Conservation (phyloP, 2,113 vertebrate genomes). For the Microcebus ravelobensis region DNA sequence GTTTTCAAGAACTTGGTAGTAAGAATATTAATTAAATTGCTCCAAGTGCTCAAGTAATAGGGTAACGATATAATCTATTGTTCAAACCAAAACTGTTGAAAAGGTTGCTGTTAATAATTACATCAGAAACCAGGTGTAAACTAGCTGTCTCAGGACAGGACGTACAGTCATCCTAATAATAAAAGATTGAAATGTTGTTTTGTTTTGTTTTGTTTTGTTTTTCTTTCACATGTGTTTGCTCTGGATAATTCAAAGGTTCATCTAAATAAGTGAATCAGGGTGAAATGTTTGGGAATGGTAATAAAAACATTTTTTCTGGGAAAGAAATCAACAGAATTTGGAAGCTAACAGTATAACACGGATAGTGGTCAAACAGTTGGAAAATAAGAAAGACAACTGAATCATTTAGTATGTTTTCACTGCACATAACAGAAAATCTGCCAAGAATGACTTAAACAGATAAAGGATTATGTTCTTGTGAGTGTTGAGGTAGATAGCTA, state of each 20-base stretch:
- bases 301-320: not conserved
- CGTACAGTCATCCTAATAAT: not conserved
- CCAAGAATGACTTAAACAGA: not conserved
- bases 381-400: not conserved
- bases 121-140: accelerated
- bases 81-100: not conserved
- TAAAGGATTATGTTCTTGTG: not conserved
- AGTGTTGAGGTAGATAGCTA: not conserved
- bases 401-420: not conserved
- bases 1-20: not conserved
- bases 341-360: not conserved
- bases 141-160: not conserved
- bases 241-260: not conserved
- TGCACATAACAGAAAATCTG: not conserved
- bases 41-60: not conserved
- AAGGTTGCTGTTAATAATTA: not conserved
- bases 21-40: not conserved
- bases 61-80: not conserved
- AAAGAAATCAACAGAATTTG: not conserved
- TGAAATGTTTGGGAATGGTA: not conserved
- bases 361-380: not conserved
- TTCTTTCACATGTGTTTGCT: not conserved
- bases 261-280: not conserved
- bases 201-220: not conserved
- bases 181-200: not conserved